Evolutionary conservation across 2,888 invertebrate genomes (phyloP), one percentile per base, ranked within the genome.

Genomic region (Oscheius sp.): DNA sequence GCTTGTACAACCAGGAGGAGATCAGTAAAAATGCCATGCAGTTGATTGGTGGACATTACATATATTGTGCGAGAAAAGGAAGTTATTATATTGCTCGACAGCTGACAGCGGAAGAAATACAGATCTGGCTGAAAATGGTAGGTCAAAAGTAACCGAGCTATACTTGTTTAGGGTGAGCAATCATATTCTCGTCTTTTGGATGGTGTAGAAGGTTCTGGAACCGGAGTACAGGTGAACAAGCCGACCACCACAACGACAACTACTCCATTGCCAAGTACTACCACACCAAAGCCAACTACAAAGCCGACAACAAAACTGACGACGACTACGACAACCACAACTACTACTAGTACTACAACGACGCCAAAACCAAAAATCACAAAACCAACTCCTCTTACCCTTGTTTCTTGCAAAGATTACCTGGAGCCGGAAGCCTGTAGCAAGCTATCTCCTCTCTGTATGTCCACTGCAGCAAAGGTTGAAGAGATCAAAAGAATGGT

Each of bases 11-110:
- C 17, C 68, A 64, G 8, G 68, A 74, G 41, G 33, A 64, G 33
- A 63, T 74, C 12, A 66, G 70, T 5, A 62, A 70, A 1, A 72
- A 74, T 49, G 67, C 74, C 20, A 74, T 74, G 66, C 72, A 74
- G 32, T 14, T 68, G 33, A 45, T 74, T 41, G 68, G 50, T 22
- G 68, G 67, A 0, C 49, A 65, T 1, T 72, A 68, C 26, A 64
- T 74, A 14, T 70, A 72, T 38, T 74, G 74, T 61, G 59, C 67
- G 3, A 30, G 47, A 12, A 70, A 74, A 36, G 74, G 65, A 12
- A 24, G 28, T 28, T 33, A 32, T 6, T 70, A 70, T 47, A 49
- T 66, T 3, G 62, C 51, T 4, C 67, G 68, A n/a, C n/a, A 65
- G 14, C 59, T 74, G 59, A 74, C 68, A 8, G 59, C 45, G 24